A percentile compares a stretch with the other conserved stretches of the same genome.
Conservation (phyloP, 2,113 vertebrate genomes). For the Arvicanthis niloticus region DNA sequence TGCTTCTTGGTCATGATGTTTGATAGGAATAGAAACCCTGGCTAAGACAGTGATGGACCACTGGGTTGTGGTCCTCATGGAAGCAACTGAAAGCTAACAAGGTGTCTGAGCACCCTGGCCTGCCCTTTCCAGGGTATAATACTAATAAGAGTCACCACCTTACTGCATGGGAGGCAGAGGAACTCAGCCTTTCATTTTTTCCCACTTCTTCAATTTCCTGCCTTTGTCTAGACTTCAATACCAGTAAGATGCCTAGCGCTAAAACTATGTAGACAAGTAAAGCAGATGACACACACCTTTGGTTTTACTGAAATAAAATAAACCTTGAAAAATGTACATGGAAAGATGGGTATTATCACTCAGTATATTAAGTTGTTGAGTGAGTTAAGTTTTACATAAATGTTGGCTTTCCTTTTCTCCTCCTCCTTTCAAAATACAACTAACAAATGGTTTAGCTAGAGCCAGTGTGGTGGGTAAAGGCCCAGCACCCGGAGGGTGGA, state of each 20-base stretch:
- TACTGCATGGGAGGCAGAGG: not conserved
- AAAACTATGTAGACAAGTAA: slow-evolving; percentile 25
- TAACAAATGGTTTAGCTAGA: not conserved
- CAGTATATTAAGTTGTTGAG: not conserved
- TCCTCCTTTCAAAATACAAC: slow-evolving; percentile 39
- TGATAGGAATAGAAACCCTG: no score
- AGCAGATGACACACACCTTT: slow-evolving; percentile 37
- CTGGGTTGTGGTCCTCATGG: no score
- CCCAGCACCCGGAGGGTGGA: not conserved
- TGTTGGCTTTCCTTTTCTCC: slow-evolving; percentile 6
- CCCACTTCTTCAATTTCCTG: slow-evolving; percentile 10
- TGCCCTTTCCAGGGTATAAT: not conserved
- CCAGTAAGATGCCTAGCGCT: not conserved
- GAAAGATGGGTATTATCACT: not conserved
- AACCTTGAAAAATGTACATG: slow-evolving; percentile 8
- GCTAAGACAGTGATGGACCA: not conserved
- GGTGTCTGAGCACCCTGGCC: not conserved
- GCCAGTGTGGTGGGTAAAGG: not conserved
- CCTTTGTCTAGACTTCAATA: slow-evolving; percentile 49
- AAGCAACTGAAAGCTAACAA: not conserved
- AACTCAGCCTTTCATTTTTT: slow-evolving; percentile 14
- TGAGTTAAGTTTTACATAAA: slow-evolving; percentile 25
- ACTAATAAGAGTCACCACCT: not conserved
- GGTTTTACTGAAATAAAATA: slow-evolving; percentile 44
- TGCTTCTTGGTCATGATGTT: no score